Percentiles rank a stretch among this genome's conserved stretches.
Conservation (phyloP, 2,797 vertebrate species). For the Neosalanx taihuensis region DNA sequence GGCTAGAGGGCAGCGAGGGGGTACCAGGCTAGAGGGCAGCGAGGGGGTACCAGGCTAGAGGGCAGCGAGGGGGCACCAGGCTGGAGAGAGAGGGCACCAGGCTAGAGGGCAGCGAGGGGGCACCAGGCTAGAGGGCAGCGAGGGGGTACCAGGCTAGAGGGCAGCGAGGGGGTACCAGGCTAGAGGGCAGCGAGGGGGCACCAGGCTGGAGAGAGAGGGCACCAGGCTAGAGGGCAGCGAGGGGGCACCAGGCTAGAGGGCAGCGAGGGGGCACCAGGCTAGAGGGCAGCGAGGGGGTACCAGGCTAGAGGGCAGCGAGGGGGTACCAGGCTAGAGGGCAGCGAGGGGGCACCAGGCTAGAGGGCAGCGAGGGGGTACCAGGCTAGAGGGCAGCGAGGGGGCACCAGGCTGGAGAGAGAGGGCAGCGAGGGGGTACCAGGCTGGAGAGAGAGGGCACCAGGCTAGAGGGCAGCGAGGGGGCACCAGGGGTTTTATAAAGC, state of each 20-base stretch:
- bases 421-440: no score
- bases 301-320: no score
- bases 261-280: background rate
- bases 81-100: no score
- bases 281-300: no score
- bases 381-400: constrained; percentile 13
- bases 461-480: background rate
- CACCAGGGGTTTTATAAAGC: no score
- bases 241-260: constrained; percentile 33
- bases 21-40: constrained; percentile 72
- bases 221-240: constrained; percentile 70
- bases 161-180: background rate
- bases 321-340: background rate
- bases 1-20: background rate
- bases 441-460: background rate
- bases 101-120: no score
- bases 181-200: background rate
- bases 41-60: constrained; percentile 32
- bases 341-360: constrained; percentile 63
- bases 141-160: background rate
- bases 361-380: constrained; percentile 45
- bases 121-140: no score
- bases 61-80: constrained; percentile 6
- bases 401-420: no score
- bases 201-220: constrained; percentile 16